phyloP scores from a whole-genome alignment of 2,113 vertebrate species.

The Sardina pilchardus region DNA sequence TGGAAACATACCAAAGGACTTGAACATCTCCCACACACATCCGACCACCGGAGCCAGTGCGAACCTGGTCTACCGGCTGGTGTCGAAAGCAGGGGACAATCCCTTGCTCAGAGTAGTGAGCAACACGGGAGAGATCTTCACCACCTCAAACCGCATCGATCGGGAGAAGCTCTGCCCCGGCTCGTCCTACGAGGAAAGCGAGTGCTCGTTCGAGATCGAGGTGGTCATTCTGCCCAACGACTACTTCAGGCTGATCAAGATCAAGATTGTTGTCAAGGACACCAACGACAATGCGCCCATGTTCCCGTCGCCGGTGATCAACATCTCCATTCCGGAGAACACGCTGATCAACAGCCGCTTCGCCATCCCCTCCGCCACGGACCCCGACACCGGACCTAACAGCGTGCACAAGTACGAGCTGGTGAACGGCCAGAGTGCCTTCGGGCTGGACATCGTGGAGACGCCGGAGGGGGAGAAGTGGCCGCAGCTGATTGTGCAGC shows the following conservation, averaged over 20 bases:
- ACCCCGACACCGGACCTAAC: constrained; percentile 97
- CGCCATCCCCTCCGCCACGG: constrained; percentile 95
- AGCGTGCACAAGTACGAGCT: constrained; percentile 97
- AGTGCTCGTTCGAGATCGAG: constrained; percentile 98
- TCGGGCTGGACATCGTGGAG: constrained; percentile 98
- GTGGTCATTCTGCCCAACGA: constrained; percentile 99
- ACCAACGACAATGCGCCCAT: constrained; percentile 99
- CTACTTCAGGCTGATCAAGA: constrained; percentile 98
- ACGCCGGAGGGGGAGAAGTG: constrained; percentile 99
- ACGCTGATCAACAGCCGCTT: constrained; percentile 98
- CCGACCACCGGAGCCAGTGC: constrained; percentile 89
- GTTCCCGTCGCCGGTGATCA: constrained; percentile 98
- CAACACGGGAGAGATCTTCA: constrained; percentile 96
- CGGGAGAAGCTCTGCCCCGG: constrained; percentile 96
- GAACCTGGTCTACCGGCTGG: constrained; percentile 96
- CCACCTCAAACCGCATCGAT: constrained; percentile 95
- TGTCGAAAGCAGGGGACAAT: constrained; percentile 96
- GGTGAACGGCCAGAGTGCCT: constrained; percentile 93
- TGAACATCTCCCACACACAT: constrained; percentile 97
- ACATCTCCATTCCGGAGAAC: constrained; percentile 99
- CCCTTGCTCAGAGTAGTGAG: constrained; percentile 95
- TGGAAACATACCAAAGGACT: constrained; percentile 99
- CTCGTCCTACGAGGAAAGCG: constrained; percentile 87
- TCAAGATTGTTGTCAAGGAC: constrained; percentile 98
- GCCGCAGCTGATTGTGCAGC: constrained; percentile 97